Evolutionary conservation across 2,113 vertebrate species (phyloP).

Genomic region (Ochotona princeps): DNA sequence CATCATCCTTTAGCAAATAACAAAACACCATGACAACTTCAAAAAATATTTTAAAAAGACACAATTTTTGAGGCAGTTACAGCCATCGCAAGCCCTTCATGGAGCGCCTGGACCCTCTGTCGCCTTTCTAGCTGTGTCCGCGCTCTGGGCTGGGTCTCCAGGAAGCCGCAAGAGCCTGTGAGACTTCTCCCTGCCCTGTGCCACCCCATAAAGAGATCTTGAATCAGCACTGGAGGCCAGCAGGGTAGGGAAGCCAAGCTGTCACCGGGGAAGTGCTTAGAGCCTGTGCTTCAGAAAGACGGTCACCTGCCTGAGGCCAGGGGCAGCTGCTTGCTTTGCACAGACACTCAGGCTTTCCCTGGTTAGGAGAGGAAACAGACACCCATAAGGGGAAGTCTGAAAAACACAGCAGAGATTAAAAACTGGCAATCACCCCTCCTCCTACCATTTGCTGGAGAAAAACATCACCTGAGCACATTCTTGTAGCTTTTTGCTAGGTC

Average conservation of each 20-base stretch:
- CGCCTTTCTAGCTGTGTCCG: neutral
- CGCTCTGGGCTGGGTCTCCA: neutral
- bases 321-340: neutral
- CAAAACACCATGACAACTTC: constrained; percentile 62
- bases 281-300: neutral
- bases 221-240: neutral
- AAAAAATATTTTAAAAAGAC: constrained; percentile 43
- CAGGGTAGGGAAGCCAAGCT: too few species aligned
- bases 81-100: neutral
- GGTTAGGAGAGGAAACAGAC: neutral
- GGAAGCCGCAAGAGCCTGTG: neutral
- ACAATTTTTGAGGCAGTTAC: constrained; percentile 36
- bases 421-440: neutral
- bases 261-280: neutral
- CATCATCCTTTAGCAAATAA: constrained; percentile 72
- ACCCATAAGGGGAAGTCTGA: neutral
- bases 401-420: neutral
- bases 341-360: neutral
- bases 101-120: rapidly evolving
- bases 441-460: neutral
- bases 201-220: neutral
- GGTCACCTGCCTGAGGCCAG: neutral
- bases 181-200: too few species aligned
- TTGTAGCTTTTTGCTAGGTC: too few species aligned
- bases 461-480: rapidly evolving